A percentile compares a stretch with the other conserved stretches of the same genome.
Conservation (phyloP, 2,797 vertebrate species). For the Austrolebias charrua region DNA sequence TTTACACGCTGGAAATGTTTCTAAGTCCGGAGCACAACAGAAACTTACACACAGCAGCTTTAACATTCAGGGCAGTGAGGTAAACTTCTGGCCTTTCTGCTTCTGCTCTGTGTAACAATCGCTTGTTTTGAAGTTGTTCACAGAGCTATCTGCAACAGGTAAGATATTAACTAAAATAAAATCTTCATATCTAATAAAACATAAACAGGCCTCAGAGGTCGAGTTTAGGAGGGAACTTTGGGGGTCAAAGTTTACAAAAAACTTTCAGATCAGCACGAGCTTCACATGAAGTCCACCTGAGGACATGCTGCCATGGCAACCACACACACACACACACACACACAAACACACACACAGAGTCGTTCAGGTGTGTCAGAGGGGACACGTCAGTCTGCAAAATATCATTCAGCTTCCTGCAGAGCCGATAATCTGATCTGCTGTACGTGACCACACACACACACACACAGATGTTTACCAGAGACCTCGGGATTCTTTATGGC, state of each 20-base stretch:
- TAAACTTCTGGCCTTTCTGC: too few relatives aligned
- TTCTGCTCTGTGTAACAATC: too few relatives aligned
- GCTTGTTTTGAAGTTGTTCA: too few relatives aligned
- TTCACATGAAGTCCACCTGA: not conserved
- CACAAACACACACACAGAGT: not conserved
- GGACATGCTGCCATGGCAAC: not conserved
- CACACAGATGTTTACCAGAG: constrained; percentile 1
- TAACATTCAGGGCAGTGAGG: too few relatives aligned
- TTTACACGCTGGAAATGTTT: too few relatives aligned
- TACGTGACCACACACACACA: constrained; percentile 15
- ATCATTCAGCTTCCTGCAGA: not conserved
- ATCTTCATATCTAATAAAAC: not conserved
- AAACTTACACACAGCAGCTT: too few relatives aligned
- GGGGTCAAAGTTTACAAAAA: not conserved
- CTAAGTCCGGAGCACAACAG: too few relatives aligned
- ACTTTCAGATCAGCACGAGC: not conserved
- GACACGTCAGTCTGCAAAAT: not conserved
- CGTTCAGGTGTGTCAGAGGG: not conserved
- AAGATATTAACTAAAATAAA: too few relatives aligned
- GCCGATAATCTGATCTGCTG: not conserved
- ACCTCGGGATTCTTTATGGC: constrained; percentile 1
- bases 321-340: too few relatives aligned
- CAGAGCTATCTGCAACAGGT: too few relatives aligned
- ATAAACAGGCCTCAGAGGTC: not conserved
- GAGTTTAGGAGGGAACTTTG: not conserved